These are phyloP conservation scores for Latrodectus geometricus DNA, from an alignment of 1,140 invertebrate species.

Conservation along the genomic window DNA sequence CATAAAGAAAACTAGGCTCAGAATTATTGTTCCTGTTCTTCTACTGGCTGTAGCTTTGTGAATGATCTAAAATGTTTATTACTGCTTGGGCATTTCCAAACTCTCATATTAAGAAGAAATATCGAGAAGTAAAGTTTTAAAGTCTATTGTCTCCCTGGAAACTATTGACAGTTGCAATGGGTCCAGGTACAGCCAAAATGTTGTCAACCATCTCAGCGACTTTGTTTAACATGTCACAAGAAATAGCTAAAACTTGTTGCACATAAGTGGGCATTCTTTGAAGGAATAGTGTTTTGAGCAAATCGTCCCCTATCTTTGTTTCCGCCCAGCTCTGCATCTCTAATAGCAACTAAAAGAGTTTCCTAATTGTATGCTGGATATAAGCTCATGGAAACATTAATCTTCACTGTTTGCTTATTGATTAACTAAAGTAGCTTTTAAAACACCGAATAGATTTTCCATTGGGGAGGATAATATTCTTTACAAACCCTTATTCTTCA, in stretches of 20 bases:
- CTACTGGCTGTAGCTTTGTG: too few relatives aligned
- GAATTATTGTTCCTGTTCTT: too few relatives aligned
- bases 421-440: not conserved
- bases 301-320: not conserved
- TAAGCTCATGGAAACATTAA: not conserved
- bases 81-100: too few relatives aligned
- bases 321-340: not conserved
- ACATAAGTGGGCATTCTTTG: not conserved
- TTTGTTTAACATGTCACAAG: not conserved
- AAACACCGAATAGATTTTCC: not conserved
- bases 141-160: too few relatives aligned
- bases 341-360: not conserved
- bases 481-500: not conserved
- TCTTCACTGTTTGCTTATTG: not conserved
- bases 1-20: too few relatives aligned
- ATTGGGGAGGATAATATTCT: not conserved
- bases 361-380: conserved; percentile 4
- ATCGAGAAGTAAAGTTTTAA: too few relatives aligned
- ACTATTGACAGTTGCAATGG: too few relatives aligned
- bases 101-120: too few relatives aligned
- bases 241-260: conserved; percentile 12
- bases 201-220: conserved; percentile 8
- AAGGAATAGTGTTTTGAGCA: conserved; percentile 9
- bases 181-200: not conserved
- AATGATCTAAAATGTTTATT: too few relatives aligned